Evolutionary conservation across 1,140 invertebrate species (phyloP), one percentile per base, ranked within the genome.

Genomic region (Thereuonema tuberculata): DNA sequence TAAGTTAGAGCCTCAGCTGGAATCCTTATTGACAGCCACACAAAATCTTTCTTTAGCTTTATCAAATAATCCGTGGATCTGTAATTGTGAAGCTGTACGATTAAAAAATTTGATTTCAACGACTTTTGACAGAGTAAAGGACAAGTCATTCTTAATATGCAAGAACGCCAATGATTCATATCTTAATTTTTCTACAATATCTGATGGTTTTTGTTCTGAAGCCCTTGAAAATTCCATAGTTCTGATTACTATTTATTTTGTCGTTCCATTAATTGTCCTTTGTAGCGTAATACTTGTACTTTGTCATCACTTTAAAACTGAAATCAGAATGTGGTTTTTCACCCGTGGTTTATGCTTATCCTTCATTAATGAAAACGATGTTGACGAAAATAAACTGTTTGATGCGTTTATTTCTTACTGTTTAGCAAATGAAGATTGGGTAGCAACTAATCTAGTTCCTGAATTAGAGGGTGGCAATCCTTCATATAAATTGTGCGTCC

Each of bases 341-440:
- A 9, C 55, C 21, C 14, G 37, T 21, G 27, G 29, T 5, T 23
- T 29, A 12, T 20, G 55, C 5, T 12, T 56, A 17, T 37, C 2
- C 20, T 27, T 20, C 17, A 14, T 14, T 9, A 23, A 14, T 14
- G 25, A 23, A 27, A 12, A 20, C 2, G 29, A 37, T n/a, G 21
- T 14, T n/a, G 55, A 31, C 14, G 2, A 2, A 2, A 12, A 29
- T 27, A 56, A 56, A 46, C 2, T 20, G 3, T 56, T 25, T 23
- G 55, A 56, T 37, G 55, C 29, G 2, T 56, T 56, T 23, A 24
- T 56, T 56, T 56, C 55, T 20, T 56, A 56, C 23, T 31, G 55
- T 37, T 3, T 2, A 21, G 26, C 2, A 12, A 29, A 56, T 43
- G 37, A 20, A 21, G 2, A 29, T 3, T 56, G 9, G 3, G 27